Percentiles rank a stretch among this genome's conserved stretches.
Evolutionary conservation across 92 coral and sea anemone species (phyloP).

Genomic region (Porites cylindrica): DNA sequence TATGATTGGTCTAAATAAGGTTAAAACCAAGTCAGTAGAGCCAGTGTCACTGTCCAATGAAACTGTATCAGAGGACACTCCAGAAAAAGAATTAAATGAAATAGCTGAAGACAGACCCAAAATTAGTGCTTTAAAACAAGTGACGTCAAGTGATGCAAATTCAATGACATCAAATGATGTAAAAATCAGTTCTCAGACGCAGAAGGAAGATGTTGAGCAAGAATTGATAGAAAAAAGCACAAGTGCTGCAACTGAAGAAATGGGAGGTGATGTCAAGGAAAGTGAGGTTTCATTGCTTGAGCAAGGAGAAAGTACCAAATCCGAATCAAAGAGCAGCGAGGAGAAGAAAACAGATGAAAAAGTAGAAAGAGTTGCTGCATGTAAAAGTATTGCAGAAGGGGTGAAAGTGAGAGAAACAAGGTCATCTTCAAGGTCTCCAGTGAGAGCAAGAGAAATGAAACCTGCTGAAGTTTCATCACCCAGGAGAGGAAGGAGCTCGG

Average conservation of each 20-base stretch:
- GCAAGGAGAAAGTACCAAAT: not conserved
- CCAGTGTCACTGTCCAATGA: not conserved
- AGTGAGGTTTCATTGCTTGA: not conserved
- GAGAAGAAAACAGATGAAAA: slow-evolving; percentile 1
- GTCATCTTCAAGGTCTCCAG: slow-evolving; percentile 40
- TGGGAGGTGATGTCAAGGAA: not conserved
- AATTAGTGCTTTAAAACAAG: not conserved
- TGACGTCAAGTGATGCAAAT: not conserved
- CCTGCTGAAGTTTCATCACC: slow-evolving; percentile 35
- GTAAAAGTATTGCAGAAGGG: not conserved
- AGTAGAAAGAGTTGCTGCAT: not conserved
- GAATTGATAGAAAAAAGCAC: not conserved
- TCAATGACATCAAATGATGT: slow-evolving; percentile 12
- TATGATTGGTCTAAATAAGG: slow-evolving; percentile 73
- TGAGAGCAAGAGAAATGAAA: slow-evolving; percentile 26
- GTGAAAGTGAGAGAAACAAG: slow-evolving; percentile 22
- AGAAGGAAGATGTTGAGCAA: slow-evolving; percentile 9
- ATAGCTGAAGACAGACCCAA: not conserved
- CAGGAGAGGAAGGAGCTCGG: slow-evolving; percentile 37
- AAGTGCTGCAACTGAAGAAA: not conserved
- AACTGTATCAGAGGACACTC: not conserved
- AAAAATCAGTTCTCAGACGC: not conserved
- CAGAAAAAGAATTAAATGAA: not conserved
- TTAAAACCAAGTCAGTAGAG: slow-evolving; percentile 32
- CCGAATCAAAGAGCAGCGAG: not conserved